Percentiles rank a stretch among this genome's conserved stretches.
Conservation (phyloP, 2,797 vertebrate species). For the Lophura swinhoii region DNA sequence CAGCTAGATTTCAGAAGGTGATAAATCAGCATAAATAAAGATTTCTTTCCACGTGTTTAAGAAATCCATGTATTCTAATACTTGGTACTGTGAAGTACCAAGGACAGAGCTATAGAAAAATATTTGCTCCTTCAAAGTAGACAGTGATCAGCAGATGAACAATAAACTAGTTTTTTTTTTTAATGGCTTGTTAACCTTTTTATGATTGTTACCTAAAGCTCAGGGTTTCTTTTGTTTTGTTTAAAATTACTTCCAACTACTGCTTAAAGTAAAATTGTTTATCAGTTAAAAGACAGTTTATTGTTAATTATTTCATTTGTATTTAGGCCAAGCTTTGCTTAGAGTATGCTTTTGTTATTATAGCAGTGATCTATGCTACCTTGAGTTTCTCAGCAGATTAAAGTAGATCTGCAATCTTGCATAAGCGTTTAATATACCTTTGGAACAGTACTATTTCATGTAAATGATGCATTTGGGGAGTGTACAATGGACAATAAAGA, state of each 20-base stretch:
- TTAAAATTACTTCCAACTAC: neutral
- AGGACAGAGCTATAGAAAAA: neutral
- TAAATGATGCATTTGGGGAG: neutral
- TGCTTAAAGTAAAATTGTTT: constrained; percentile 32
- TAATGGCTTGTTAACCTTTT: constrained; percentile 17
- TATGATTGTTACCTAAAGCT: neutral
- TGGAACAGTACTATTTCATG: neutral
- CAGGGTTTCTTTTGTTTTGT: neutral
- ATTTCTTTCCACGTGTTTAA: neutral
- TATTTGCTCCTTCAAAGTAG: constrained; percentile 4
- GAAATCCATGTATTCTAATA: neutral
- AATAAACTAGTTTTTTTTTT: neutral
- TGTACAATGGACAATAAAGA: neutral
- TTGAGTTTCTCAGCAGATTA: constrained; percentile 1
- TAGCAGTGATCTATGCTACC: neutral
- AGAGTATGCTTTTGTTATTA: neutral
- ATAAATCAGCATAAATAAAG: neutral
- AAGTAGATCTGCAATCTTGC: neutral
- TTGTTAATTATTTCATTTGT: neutral
- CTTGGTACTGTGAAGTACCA: neutral
- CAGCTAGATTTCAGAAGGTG: neutral
- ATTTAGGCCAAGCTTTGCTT: neutral
- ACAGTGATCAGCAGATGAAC: neutral
- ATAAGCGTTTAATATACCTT: neutral
- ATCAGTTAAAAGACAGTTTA: neutral